phyloP scores from a whole-genome alignment of 2,888 invertebrate genomes.

The Acholoe squamosa region DNA sequence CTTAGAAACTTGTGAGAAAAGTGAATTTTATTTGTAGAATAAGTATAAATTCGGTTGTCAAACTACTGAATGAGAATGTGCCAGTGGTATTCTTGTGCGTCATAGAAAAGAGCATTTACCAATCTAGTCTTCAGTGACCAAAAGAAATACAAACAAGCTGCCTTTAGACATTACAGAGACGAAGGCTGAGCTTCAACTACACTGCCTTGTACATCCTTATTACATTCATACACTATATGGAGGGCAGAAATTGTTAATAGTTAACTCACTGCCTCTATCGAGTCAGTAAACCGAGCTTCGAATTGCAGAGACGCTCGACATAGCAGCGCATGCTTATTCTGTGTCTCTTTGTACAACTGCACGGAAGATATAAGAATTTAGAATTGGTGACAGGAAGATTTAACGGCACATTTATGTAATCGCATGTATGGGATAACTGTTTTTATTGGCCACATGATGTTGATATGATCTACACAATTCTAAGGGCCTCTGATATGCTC shows the following conservation, averaged over 20 bases:
- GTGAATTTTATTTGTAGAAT: too few relatives aligned
- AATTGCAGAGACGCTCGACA: constrained; percentile 57
- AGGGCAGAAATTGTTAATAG: background rate
- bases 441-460: too few relatives aligned
- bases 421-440: too few relatives aligned
- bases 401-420: background rate
- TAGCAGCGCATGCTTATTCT: constrained; percentile 58
- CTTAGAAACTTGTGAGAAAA: too few relatives aligned
- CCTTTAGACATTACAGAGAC: background rate
- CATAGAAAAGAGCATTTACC: constrained; percentile 41
- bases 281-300: constrained; percentile 58
- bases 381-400: background rate
- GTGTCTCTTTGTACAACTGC: constrained; percentile 53
- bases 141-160: constrained; percentile 36
- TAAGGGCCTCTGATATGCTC: too few relatives aligned
- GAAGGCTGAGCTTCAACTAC: background rate
- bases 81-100: constrained; percentile 19
- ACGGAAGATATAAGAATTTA: constrained; percentile 55
- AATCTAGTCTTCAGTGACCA: constrained; percentile 59
- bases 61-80: too few relatives aligned
- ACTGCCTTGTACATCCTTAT: background rate
- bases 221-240: constrained; percentile 24
- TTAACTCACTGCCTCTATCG: constrained; percentile 60
- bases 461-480: too few relatives aligned
- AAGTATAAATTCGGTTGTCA: too few relatives aligned